phyloP scores from a whole-genome alignment of 2,113 vertebrate genomes.

The Nanorana parkeri region DNA sequence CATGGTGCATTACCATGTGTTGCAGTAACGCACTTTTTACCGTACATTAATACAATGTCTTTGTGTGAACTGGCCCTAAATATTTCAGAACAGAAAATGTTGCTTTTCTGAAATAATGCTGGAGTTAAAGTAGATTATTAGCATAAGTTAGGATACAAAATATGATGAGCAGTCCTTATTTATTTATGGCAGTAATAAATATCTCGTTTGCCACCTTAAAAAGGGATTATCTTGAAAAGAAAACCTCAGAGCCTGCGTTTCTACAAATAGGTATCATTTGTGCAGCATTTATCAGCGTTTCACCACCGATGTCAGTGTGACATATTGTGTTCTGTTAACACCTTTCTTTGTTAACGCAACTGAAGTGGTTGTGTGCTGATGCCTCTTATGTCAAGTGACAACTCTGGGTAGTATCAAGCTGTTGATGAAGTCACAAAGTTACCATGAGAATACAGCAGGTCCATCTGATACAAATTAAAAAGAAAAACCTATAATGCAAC shows the following conservation, averaged over 20 bases:
- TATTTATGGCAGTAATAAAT: conserved; percentile 18
- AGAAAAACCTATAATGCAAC: neutral
- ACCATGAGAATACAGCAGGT: neutral
- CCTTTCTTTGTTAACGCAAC: conserved; percentile 15
- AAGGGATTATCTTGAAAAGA: conserved; percentile 6
- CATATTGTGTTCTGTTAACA: conserved; percentile 11
- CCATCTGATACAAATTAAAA: neutral
- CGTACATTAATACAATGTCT: too few relatives aligned
- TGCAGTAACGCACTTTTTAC: too few relatives aligned
- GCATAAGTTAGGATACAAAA: too few relatives aligned
- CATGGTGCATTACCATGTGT: too few relatives aligned
- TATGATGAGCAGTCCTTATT: too few relatives aligned
- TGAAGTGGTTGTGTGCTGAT: conserved; percentile 30
- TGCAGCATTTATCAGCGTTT: conserved; percentile 24
- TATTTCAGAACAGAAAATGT: too few relatives aligned
- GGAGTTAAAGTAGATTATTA: too few relatives aligned
- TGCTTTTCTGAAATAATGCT: too few relatives aligned
- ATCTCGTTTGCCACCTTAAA: conserved; percentile 1
- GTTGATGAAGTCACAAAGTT: neutral
- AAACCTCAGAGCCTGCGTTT: neutral
- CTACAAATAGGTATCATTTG: conserved; percentile 1
- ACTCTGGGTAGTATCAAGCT: conserved; percentile 1
- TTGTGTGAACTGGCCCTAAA: too few relatives aligned
- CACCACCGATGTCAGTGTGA: conserved; percentile 19
- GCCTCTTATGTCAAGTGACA: conserved; percentile 24